Evolutionary conservation across 2,113 vertebrate species (phyloP).

Genomic region (Charina bottae): DNA sequence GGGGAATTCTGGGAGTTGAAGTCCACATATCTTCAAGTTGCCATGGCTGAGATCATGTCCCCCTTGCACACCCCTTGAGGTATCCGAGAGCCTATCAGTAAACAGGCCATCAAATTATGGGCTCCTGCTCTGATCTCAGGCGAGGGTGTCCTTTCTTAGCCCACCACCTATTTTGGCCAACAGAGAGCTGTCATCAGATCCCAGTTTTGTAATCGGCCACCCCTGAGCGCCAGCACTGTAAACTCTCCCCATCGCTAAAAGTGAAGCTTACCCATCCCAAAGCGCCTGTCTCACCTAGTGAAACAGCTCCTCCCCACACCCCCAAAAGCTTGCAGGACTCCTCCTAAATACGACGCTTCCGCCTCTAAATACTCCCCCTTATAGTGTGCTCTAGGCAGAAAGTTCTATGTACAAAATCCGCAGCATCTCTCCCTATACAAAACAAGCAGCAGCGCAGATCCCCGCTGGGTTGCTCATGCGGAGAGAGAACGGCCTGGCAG

Average conservation of each 20-base stretch:
- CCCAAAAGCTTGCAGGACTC: no score
- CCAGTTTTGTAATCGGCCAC: background rate
- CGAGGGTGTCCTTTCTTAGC: background rate
- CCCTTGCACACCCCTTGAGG: background rate
- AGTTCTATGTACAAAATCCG: background rate
- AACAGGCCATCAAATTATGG: background rate
- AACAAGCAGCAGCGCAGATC: background rate
- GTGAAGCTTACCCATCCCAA: background rate
- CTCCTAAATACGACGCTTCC: background rate
- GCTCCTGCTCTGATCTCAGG: no score
- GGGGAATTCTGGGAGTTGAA: no score
- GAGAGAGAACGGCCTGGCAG: background rate
- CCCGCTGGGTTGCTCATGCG: background rate
- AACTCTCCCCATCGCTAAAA: background rate
- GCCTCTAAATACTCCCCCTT: background rate
- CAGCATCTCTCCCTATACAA: slow-evolving; percentile 4
- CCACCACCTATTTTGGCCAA: background rate
- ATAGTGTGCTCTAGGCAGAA: slow-evolving; percentile 4
- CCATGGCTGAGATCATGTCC: no score
- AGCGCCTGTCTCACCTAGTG: background rate
- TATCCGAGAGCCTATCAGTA: background rate
- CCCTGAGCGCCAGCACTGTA: background rate
- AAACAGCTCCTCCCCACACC: background rate
- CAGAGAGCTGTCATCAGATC: background rate
- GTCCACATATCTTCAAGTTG: no score